Percentiles rank a stretch among this genome's conserved stretches.
These are phyloP conservation scores for Xerus inauris DNA, from an alignment of 2,113 vertebrate species.

Conservation along the genomic window DNA sequence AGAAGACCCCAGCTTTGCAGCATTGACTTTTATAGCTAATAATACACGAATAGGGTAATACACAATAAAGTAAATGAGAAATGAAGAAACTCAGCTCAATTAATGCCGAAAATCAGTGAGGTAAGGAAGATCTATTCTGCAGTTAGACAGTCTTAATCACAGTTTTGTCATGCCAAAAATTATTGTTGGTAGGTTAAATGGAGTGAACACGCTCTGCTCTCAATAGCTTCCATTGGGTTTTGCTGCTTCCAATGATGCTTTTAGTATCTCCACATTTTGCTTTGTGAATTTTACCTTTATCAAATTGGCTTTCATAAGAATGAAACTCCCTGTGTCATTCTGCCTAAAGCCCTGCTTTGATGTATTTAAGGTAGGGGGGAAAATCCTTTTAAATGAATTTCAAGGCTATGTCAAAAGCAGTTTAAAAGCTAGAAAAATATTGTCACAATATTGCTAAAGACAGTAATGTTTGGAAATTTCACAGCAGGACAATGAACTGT, in stretches of 20 bases:
- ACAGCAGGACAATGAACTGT: not conserved
- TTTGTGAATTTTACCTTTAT: conserved; percentile 40
- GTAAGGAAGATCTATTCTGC: not conserved
- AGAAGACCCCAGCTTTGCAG: not conserved
- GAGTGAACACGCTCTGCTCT: not conserved
- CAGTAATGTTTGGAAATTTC: conserved; percentile 13
- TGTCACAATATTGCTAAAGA: conserved; percentile 60
- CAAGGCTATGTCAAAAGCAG: conserved; percentile 59
- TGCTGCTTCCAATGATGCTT: not conserved
- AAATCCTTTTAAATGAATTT: conserved; percentile 63
- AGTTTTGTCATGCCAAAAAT: not conserved
- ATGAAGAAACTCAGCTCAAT: not conserved
- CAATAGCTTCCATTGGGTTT: not conserved
- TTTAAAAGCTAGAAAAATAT: conserved; percentile 70
- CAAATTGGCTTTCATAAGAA: conserved; percentile 11
- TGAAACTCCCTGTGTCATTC: not conserved
- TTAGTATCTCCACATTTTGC: not conserved
- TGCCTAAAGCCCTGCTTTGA: conserved; percentile 58
- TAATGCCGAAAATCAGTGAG: not conserved
- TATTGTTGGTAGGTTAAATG: not conserved
- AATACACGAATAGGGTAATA: not conserved
- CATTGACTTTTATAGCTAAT: not conserved
- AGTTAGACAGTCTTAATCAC: not conserved
- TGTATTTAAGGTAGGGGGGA: not conserved
- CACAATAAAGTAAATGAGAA: not conserved